Evolutionary conservation across 2,797 vertebrate genomes (phyloP).

Genomic region (Sebastes iracundus): DNA sequence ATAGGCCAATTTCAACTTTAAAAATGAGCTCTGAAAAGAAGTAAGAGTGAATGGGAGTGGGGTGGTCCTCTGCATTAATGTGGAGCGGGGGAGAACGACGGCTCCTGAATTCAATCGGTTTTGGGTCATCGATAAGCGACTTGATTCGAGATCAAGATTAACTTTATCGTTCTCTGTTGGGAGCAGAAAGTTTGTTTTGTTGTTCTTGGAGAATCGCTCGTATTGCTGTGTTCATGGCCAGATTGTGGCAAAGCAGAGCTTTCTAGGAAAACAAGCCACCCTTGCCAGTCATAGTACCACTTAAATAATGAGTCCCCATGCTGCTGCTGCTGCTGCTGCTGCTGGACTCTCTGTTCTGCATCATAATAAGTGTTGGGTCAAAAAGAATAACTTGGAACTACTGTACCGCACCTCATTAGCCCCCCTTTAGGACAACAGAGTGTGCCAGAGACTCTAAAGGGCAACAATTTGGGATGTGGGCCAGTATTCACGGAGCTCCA

Average conservation of each 20-base stretch:
- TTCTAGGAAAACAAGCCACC: constrained; percentile 50
- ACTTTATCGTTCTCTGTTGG: neutral
- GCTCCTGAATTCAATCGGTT: constrained; percentile 27
- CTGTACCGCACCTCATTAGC: constrained; percentile 64
- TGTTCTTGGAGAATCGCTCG: constrained; percentile 3
- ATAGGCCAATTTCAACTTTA: constrained; percentile 57
- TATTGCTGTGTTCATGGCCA: constrained; percentile 13
- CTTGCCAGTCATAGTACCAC: constrained; percentile 27
- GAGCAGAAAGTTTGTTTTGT: constrained; percentile 28
- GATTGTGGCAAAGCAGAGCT: constrained; percentile 29
- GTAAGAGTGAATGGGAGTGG: constrained; percentile 3
- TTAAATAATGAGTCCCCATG: constrained; percentile 61
- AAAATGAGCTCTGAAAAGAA: constrained; percentile 31
- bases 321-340: constrained; percentile 10
- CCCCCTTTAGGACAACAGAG: constrained; percentile 43
- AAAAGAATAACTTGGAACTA: constrained; percentile 44
- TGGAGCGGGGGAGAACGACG: neutral
- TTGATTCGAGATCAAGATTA: neutral
- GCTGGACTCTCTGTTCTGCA: constrained; percentile 51
- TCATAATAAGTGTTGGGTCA: constrained; percentile 54
- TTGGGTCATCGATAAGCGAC: constrained; percentile 29
- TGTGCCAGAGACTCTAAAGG: constrained; percentile 49
- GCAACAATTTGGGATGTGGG: constrained; percentile 45
- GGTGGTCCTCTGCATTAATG: constrained; percentile 13
- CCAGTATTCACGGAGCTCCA: constrained; percentile 29